phyloP scores from a whole-genome alignment of 2,797 vertebrate genomes.

The Harpagifer antarcticus region DNA sequence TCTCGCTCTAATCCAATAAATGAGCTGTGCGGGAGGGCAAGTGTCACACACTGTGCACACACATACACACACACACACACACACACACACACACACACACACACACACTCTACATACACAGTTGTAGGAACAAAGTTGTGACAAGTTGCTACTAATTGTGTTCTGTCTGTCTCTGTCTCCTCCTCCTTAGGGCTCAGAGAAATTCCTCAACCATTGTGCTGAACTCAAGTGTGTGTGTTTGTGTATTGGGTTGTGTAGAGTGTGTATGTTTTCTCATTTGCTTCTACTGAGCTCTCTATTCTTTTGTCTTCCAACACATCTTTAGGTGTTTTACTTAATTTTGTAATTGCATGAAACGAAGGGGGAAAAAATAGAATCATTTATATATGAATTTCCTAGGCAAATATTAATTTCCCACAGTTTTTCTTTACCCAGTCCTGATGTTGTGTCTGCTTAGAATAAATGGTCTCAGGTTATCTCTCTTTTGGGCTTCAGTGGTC shows the following conservation, averaged over 20 bases:
- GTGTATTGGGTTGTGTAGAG: background rate
- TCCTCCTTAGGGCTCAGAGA: constrained; percentile 52
- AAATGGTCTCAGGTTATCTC: no score
- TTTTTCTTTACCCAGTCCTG: no score
- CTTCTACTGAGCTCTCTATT: background rate
- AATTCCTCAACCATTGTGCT: constrained; percentile 62
- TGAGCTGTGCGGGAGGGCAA: constrained; percentile 78
- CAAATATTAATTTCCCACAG: no score
- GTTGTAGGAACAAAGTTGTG: constrained; percentile 67
- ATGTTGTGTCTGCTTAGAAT: no score
- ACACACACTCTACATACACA: constrained; percentile 52
- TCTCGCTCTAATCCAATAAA: constrained; percentile 83
- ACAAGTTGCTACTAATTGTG: constrained; percentile 76
- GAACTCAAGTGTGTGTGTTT: constrained; percentile 19
- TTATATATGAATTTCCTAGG: no score
- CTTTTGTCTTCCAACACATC: background rate
- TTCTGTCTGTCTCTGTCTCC: constrained; percentile 68
- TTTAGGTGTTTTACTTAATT: background rate
- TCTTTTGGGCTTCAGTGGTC: no score
- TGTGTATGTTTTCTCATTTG: constrained; percentile 2
- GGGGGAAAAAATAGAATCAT: no score
- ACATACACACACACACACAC: constrained; percentile 47
- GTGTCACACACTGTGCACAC: constrained; percentile 70
- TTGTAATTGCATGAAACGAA: no score
- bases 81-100: constrained; percentile 50